Evolutionary conservation across 2,113 vertebrate genomes (phyloP).

Genomic region (Cephalopholis sonnerati): DNA sequence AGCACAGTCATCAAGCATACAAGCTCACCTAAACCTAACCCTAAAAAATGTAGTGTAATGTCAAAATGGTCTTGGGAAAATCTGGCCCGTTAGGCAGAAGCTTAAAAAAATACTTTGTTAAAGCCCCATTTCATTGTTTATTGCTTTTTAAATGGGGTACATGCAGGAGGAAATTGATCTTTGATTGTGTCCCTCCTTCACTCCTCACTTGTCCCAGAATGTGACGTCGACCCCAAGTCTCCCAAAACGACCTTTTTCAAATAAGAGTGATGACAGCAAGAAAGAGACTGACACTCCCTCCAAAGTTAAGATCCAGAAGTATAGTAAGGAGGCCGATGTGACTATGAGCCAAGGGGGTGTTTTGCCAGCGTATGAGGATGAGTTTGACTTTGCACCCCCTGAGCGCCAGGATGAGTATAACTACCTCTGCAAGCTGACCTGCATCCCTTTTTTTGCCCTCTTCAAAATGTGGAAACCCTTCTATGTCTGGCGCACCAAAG

Average conservation of each 20-base stretch:
- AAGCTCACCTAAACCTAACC: neutral
- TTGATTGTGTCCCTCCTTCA: neutral
- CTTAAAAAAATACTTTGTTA: neutral
- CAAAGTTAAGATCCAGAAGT: constrained; percentile 75
- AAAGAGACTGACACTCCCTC: neutral
- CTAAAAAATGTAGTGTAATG: neutral
- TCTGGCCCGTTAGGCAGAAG: neutral
- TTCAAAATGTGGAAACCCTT: constrained; percentile 90
- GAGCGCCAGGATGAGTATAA: constrained; percentile 87
- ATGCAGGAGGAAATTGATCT: neutral
- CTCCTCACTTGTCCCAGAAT: constrained; percentile 29
- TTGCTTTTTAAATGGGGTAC: neutral
- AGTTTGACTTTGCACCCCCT: constrained; percentile 75
- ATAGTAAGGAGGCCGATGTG: constrained; percentile 84
- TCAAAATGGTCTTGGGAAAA: neutral
- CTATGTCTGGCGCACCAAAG: constrained; percentile 85
- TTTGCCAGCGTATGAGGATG: constrained; percentile 67
- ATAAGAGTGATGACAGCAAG: constrained; percentile 11
- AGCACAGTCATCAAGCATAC: neutral
- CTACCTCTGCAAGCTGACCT: constrained; percentile 79
- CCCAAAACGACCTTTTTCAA: constrained; percentile 66
- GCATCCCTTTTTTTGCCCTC: constrained; percentile 87
- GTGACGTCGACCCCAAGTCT: constrained; percentile 51
- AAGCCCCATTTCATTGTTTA: neutral
- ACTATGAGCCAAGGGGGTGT: constrained; percentile 84